Evolutionary conservation across 2,797 vertebrate species (phyloP).

Genomic region (Hippopotamyrus pictus): DNA sequence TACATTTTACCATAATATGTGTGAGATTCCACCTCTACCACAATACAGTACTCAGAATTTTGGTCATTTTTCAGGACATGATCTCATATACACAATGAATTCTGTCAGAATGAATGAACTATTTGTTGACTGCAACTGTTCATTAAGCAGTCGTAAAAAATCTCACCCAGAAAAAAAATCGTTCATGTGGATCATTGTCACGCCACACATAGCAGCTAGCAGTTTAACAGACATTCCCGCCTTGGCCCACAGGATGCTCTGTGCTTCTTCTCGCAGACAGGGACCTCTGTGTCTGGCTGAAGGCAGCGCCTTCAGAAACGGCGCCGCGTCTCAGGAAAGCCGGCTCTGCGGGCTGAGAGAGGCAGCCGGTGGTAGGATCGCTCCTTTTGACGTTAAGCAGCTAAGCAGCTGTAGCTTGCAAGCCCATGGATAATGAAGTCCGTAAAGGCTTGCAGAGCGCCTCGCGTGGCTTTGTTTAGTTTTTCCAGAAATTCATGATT

Average conservation of each 20-base stretch:
- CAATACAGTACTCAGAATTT: neutral
- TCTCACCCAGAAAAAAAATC: neutral
- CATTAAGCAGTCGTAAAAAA: neutral
- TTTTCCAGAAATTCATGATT: conserved; percentile 65
- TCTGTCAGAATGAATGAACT: neutral
- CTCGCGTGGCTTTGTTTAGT: conserved; percentile 75
- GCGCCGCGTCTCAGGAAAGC: neutral
- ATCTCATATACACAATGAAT: neutral
- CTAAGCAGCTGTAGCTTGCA: conserved; percentile 76
- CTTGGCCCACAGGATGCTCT: neutral
- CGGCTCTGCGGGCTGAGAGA: neutral
- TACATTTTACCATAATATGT: neutral
- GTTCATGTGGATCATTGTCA: neutral
- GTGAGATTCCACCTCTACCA: neutral
- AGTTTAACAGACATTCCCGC: neutral
- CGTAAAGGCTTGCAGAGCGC: conserved; percentile 73
- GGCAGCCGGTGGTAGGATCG: conserved; percentile 61
- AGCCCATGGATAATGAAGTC: conserved; percentile 71
- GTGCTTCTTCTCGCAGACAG: neutral
- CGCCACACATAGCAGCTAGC: neutral
- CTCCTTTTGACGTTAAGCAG: conserved; percentile 71
- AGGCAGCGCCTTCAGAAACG: neutral
- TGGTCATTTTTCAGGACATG: neutral
- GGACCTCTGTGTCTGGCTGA: conserved; percentile 9
- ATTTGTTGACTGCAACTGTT: neutral